Conservation (phyloP, 2,888 invertebrate genomes). For the Resseliella maxima region DNA sequence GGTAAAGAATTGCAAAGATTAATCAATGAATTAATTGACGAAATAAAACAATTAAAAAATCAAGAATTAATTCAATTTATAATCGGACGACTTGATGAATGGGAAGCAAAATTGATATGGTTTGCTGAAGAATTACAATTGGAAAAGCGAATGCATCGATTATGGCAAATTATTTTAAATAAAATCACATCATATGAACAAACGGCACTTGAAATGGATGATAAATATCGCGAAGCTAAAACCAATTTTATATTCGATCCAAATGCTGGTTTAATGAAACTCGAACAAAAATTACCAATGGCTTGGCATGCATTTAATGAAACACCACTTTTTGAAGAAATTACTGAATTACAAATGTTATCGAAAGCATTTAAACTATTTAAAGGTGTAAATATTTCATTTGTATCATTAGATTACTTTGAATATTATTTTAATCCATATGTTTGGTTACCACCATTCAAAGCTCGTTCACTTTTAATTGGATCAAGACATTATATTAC, state of each 20-base stretch:
- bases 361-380: constrained; percentile 77
- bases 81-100: constrained; percentile 71
- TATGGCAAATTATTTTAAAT: constrained; percentile 74
- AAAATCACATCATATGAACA: constrained; percentile 79
- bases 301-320: constrained; percentile 92
- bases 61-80: constrained; percentile 72
- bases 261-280: constrained; percentile 77
- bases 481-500: constrained; percentile 86
- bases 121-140: constrained; percentile 82
- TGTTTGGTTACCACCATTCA: constrained; percentile 88
- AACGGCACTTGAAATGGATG: constrained; percentile 84
- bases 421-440: constrained; percentile 80
- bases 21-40: constrained; percentile 72
- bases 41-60: constrained; percentile 73
- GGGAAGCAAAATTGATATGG: constrained; percentile 75
- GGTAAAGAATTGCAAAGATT: constrained; percentile 75
- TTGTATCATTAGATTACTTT: constrained; percentile 83
- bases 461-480: constrained; percentile 84
- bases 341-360: constrained; percentile 80
- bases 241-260: constrained; percentile 89
- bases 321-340: constrained; percentile 84
- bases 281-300: constrained; percentile 90
- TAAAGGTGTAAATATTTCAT: constrained; percentile 71
- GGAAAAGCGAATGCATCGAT: constrained; percentile 74
- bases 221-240: constrained; percentile 83